Evolutionary conservation across 2,888 invertebrate species (phyloP), one percentile per base, ranked within the genome.

Genomic region (Neoascia interrupta): DNA sequence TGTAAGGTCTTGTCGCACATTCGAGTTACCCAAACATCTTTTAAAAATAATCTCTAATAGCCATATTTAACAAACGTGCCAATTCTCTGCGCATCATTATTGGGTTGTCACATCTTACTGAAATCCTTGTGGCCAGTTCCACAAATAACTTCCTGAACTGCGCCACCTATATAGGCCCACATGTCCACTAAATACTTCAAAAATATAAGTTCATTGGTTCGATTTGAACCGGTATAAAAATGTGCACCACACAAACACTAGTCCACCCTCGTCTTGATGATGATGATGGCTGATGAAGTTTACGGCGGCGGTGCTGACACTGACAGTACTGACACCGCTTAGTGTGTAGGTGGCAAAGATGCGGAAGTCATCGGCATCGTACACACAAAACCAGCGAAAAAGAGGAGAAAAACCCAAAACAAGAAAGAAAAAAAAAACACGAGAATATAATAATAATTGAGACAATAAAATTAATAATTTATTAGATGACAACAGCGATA

Each of bases 401-500:
- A 41, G n/a, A 31, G 4, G 10, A 31, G 31, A 31, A 8, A n/a
- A 31, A 31, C 10, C 31, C 2, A 8, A n/a, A 31, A 60, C 39
- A 26, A 34, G 19, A 31, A 66, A 37, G 15, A 28, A 19, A 41
- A 11, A 34, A 31, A 45, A 23, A 21, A 31, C 26, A 15, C n/a
- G n/a, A 68, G 11, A 31, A 45, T 19, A 19, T 13, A 18, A 39
- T 49, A 60, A 43, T 58, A 43, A 69, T 58, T 60, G 58, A 58
- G 39, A 69, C 36, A 51, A 58, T 58, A 69, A 58, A 69, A 60
- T 69, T 60, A 69, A 58, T 69, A 69, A 51, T 69, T 69, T 69
- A 69, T 69, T 51, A 58, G 51, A 41, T 26, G 39, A 43, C 51
- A 68, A 49, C 49, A 11, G 18, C 36, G 66, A 47, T 66, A 37